phyloP scores from a whole-genome alignment of 2,113 vertebrate genomes.

The Sisor rabdophorus region DNA sequence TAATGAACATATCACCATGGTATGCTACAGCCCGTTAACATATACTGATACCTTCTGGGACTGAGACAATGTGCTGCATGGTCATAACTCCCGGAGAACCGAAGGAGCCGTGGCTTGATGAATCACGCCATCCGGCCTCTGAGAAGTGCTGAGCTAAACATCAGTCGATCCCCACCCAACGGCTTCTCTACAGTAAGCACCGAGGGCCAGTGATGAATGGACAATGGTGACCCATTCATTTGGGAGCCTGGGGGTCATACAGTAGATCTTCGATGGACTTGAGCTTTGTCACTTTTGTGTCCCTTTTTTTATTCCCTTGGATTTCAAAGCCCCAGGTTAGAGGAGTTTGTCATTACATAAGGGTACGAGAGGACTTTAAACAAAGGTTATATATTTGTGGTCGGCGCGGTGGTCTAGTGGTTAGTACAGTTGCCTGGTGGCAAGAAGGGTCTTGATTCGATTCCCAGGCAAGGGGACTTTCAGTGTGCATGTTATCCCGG shows the following conservation, averaged over 20 bases:
- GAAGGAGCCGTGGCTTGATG: conserved; percentile 45
- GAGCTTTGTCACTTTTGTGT: conserved; percentile 25
- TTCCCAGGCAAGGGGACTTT: too few species aligned
- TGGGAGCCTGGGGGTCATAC: conserved; percentile 22
- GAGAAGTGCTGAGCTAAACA: conserved; percentile 57
- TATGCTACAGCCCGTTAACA: conserved; percentile 23
- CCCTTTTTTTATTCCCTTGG: neutral
- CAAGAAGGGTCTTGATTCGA: too few species aligned
- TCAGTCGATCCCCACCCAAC: conserved; percentile 47
- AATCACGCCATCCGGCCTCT: conserved; percentile 42
- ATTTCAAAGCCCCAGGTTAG: neutral
- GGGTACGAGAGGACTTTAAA: neutral
- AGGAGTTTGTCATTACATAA: conserved; percentile 9
- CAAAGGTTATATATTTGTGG: neutral
- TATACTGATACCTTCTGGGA: conserved; percentile 34
- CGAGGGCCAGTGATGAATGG: conserved; percentile 64
- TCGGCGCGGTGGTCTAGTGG: too few species aligned
- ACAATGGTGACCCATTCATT: conserved; percentile 60
- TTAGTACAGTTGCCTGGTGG: too few species aligned
- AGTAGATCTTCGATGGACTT: conserved; percentile 13
- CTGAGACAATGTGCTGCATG: conserved; percentile 45
- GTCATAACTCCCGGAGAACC: conserved; percentile 45
- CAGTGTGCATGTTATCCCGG: too few species aligned
- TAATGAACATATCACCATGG: conserved; percentile 51
- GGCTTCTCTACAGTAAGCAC: conserved; percentile 54